Evolutionary conservation across 2,888 invertebrate genomes (phyloP).

Genomic region (Drosophila mercatorum): DNA sequence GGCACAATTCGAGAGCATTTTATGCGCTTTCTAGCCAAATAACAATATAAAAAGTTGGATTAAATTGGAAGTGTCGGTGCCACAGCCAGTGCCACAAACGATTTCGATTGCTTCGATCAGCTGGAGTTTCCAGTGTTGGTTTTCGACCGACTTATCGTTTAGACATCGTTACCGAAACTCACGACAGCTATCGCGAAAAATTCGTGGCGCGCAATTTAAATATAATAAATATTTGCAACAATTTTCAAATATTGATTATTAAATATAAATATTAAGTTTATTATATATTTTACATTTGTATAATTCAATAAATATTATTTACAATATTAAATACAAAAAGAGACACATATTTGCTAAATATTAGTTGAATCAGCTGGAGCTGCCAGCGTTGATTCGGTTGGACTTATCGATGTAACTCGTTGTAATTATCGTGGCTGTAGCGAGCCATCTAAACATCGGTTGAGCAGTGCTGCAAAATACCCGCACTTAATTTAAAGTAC

Average conservation of each 20-base stretch:
- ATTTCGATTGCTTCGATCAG: conserved; percentile 40
- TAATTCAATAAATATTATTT: no score
- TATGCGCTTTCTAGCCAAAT: conserved; percentile 38
- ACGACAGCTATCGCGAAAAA: background rate
- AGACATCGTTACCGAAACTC: background rate
- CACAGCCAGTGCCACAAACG: conserved; percentile 34
- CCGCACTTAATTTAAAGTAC: no score
- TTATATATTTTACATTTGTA: no score
- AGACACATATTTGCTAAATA: no score
- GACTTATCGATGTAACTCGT: no score
- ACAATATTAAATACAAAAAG: no score
- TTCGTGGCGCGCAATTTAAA: background rate
- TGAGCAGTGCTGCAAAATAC: background rate
- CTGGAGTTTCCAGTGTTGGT: conserved; percentile 25
- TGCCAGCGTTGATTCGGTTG: no score
- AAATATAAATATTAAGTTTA: no score
- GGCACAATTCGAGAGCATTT: conserved; percentile 81
- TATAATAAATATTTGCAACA: no score
- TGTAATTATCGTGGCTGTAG: no score
- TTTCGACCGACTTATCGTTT: conserved; percentile 6
- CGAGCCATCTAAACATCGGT: background rate
- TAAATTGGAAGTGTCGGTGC: conserved; percentile 37
- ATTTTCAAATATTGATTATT: no score
- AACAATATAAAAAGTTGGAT: conserved; percentile 32
- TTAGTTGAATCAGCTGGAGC: no score